Conservation (phyloP, 2,888 invertebrate species). For the Dasypolia templi region DNA sequence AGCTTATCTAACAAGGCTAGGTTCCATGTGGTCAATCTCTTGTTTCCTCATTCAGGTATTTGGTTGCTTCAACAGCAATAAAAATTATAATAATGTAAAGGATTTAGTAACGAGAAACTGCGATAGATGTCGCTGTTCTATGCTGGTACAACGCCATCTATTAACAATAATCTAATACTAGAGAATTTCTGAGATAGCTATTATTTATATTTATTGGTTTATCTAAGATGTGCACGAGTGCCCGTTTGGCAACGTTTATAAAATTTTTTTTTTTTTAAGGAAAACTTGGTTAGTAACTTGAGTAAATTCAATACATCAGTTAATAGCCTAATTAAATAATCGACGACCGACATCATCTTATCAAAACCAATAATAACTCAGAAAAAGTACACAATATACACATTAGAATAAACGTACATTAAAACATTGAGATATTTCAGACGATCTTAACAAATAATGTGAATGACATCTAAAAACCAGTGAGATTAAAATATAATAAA, state of each 20-base stretch:
- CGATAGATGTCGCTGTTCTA: slow-evolving; percentile 35
- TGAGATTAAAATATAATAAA: slow-evolving; percentile 43
- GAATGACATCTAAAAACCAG: slow-evolving; percentile 40
- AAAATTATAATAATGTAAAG: neutral
- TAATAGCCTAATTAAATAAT: neutral
- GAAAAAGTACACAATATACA: slow-evolving; percentile 4
- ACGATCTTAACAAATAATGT: slow-evolving; percentile 34
- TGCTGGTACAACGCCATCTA: slow-evolving; percentile 24
- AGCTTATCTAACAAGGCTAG: neutral
- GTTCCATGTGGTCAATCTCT: slow-evolving; percentile 1
- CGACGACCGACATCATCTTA: neutral
- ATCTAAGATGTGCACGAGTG: neutral
- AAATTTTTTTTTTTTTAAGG: neutral
- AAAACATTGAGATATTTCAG: slow-evolving; percentile 56
- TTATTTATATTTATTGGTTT: neutral
- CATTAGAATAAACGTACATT: slow-evolving; percentile 36
- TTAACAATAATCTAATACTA: neutral
- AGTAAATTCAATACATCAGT: neutral
- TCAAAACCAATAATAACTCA: neutral
- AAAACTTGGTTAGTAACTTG: neutral
- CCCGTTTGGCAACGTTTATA: neutral
- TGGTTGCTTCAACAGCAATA: slow-evolving; percentile 4
- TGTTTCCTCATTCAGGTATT: neutral
- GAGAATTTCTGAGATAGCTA: neutral
- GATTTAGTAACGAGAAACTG: neutral